Evolutionary conservation across 2,797 vertebrate species (phyloP).

Genomic region (Tolypeutes matacus): DNA sequence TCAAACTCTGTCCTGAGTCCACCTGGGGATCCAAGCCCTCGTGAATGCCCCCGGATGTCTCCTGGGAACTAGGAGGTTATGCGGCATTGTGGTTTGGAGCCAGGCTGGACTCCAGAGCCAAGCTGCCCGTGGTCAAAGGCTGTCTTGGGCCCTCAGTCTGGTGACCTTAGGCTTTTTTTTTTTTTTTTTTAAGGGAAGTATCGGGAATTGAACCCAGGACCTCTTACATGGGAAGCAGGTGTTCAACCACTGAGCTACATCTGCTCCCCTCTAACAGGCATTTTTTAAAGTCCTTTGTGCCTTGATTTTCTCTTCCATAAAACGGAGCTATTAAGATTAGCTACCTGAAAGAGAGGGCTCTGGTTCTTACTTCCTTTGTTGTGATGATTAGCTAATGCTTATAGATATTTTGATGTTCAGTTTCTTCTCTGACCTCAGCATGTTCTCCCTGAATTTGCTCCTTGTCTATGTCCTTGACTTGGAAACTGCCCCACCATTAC

Average conservation of each 20-base stretch:
- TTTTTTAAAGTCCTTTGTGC: not conserved
- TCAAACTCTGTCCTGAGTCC: not conserved
- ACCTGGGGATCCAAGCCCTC: not conserved
- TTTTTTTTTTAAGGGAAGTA: too few relatives aligned
- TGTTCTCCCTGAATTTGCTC: not conserved
- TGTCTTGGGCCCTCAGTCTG: not conserved
- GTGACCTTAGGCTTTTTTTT: not conserved
- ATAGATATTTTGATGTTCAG: not conserved
- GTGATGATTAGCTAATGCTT: not conserved
- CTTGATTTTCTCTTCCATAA: not conserved
- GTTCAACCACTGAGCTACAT: too few relatives aligned
- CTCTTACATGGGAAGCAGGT: too few relatives aligned
- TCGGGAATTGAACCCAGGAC: too few relatives aligned
- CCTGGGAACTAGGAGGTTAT: not conserved
- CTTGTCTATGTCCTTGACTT: not conserved
- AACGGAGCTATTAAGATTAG: not conserved
- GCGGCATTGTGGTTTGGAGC: not conserved
- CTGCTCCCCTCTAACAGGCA: too few relatives aligned
- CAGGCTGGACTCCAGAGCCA: not conserved
- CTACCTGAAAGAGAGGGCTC: not conserved
- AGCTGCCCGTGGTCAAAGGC: not conserved
- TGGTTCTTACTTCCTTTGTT: not conserved
- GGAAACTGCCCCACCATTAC: not conserved
- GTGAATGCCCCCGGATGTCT: too few relatives aligned
- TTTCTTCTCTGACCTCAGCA: not conserved